These are phyloP conservation scores for Meiosimyza decipiens DNA, from an alignment of 2,888 invertebrate genomes.

Conservation along the genomic window DNA sequence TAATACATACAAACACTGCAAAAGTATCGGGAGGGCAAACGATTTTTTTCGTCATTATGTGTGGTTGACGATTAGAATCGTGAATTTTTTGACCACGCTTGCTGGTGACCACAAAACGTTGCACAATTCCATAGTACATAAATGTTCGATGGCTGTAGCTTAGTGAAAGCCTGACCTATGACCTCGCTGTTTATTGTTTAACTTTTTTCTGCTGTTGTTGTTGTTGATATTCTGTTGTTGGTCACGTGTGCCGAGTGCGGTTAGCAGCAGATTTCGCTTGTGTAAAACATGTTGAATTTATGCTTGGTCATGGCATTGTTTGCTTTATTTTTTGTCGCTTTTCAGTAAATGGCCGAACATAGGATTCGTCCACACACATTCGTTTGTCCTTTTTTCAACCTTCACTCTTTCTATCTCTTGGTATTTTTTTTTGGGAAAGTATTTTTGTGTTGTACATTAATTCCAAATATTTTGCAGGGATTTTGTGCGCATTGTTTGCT, in stretches of 20 bases:
- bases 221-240: not conserved
- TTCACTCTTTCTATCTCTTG: not conserved
- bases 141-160: not conserved
- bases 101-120: constrained; percentile 7
- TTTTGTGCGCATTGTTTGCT: constrained; percentile 11
- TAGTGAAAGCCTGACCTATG: constrained; percentile 11
- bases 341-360: not conserved
- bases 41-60: too few relatives aligned
- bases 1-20: too few relatives aligned
- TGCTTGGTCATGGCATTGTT: constrained; percentile 8
- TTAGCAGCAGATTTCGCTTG: constrained; percentile 12
- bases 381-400: not conserved
- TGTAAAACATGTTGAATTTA: constrained; percentile 17
- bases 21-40: too few relatives aligned
- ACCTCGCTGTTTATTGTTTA: not conserved
- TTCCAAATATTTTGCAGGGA: constrained; percentile 7
- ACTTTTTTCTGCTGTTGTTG: not conserved
- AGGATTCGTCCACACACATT: not conserved
- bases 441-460: constrained; percentile 2
- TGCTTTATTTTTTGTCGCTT: not conserved
- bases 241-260: constrained; percentile 4
- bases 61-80: constrained; percentile 5
- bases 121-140: not conserved
- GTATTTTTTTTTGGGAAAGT: not conserved
- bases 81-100: constrained; percentile 3